Evolutionary conservation across 2,797 vertebrate species (phyloP).

Genomic region (Tokudaia tokunoshimensis): DNA sequence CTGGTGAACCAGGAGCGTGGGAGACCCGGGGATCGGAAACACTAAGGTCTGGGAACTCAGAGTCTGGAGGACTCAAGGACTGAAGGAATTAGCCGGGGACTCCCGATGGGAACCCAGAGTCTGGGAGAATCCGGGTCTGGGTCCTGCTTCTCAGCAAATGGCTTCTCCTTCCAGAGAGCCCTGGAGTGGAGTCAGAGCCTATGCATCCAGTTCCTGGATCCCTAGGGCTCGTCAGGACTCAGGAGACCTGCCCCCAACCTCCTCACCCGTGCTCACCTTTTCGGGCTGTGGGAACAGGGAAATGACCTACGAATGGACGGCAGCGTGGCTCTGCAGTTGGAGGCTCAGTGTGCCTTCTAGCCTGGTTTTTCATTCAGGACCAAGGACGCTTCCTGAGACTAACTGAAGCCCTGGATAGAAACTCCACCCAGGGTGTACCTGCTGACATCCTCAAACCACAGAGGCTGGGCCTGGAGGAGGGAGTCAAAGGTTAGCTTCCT

Average conservation of each 20-base stretch:
- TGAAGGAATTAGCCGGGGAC: background rate
- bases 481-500: background rate
- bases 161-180: background rate
- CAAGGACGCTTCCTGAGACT: background rate
- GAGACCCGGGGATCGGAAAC: background rate
- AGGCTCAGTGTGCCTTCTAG: background rate
- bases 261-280: background rate
- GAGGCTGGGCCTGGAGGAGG: background rate
- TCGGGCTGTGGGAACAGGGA: background rate
- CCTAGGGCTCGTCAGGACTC: too few relatives aligned
- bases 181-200: background rate
- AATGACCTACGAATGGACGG: too few relatives aligned
- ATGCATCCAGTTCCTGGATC: background rate
- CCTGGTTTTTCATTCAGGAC: too few relatives aligned
- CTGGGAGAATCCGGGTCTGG: background rate
- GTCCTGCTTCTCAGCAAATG: background rate
- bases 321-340: background rate
- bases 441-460: background rate
- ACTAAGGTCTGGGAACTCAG: background rate
- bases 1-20: background rate
- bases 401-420: background rate
- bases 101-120: background rate
- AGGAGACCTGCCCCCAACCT: background rate
- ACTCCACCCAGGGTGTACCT: slow-evolving; percentile 58
- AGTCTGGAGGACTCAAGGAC: background rate